Percentiles rank a stretch among this genome's conserved stretches.
Evolutionary conservation across 2,888 invertebrate species (phyloP).

Genomic region (Oscheius sp.): DNA sequence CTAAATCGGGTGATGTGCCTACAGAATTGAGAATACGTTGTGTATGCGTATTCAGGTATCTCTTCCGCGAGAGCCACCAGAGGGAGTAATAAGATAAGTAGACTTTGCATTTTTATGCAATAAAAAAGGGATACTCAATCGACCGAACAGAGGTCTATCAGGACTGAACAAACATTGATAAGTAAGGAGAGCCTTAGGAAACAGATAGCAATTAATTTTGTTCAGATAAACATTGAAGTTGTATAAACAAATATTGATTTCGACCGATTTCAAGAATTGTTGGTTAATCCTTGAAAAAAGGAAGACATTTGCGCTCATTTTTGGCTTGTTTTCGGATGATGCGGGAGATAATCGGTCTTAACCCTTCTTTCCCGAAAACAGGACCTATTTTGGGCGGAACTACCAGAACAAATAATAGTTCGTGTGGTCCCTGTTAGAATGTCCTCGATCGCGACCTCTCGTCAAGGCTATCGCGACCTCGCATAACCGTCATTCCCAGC

Average conservation of each 20-base stretch:
- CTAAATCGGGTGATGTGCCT: not conserved
- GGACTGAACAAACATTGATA: constrained; percentile 3
- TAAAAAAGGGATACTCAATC: not conserved
- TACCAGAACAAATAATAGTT: constrained; percentile 1
- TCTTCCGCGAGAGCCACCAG: too few species aligned
- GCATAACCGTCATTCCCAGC: constrained; percentile 17
- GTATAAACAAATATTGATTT: too few species aligned
- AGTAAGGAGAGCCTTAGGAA: not conserved
- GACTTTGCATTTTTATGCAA: not conserved
- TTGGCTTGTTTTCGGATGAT: not conserved
- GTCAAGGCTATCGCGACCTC: constrained; percentile 10
- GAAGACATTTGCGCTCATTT: not conserved
- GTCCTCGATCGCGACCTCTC: not conserved
- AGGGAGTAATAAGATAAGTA: too few species aligned
- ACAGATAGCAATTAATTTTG: not conserved
- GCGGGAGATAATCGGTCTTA: not conserved
- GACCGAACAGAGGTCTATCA: not conserved
- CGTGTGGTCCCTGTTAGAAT: not conserved
- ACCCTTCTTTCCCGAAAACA: not conserved
- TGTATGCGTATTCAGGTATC: too few species aligned
- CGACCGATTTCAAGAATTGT: not conserved
- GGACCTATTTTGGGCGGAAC: not conserved
- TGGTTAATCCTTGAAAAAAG: not conserved
- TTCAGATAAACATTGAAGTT: not conserved
- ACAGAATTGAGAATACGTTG: constrained; percentile 15